These are phyloP conservation scores for Poecilia picta DNA, from an alignment of 2,797 vertebrate species.

Conservation along the genomic window DNA sequence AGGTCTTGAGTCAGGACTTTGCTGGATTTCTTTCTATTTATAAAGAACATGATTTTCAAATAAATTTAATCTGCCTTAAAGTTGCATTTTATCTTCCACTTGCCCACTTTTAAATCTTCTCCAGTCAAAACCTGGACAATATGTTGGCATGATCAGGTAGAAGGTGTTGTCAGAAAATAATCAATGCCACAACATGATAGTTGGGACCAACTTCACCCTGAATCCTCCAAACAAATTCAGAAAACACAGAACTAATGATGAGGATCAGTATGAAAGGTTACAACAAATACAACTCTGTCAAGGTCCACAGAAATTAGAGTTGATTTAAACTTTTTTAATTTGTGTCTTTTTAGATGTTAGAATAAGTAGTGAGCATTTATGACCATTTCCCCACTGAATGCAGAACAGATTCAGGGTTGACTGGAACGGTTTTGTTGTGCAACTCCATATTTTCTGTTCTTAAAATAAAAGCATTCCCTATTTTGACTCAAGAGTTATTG, in stretches of 20 bases:
- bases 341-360: not conserved
- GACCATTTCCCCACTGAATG: constrained; percentile 40
- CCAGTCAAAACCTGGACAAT: not conserved
- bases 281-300: not conserved
- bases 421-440: constrained; percentile 49
- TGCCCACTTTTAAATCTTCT: not conserved
- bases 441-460: constrained; percentile 69
- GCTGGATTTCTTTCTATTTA: not conserved
- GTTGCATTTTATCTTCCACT: not conserved
- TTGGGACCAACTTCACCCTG: not conserved
- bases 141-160: not conserved
- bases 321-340: not conserved
- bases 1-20: not conserved
- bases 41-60: not conserved
- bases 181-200: not conserved
- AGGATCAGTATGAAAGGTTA: not conserved
- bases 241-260: not conserved
- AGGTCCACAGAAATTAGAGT: not conserved
- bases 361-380: constrained; percentile 31
- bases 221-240: not conserved
- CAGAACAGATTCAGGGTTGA: constrained; percentile 34
- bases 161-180: not conserved
- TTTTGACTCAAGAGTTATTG: constrained; percentile 73
- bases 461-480: constrained; percentile 76
- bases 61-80: not conserved